Evolutionary conservation across 1,140 invertebrate genomes (phyloP), one percentile per base, ranked within the genome.

Genomic region (Leptinotarsa lineolata): DNA sequence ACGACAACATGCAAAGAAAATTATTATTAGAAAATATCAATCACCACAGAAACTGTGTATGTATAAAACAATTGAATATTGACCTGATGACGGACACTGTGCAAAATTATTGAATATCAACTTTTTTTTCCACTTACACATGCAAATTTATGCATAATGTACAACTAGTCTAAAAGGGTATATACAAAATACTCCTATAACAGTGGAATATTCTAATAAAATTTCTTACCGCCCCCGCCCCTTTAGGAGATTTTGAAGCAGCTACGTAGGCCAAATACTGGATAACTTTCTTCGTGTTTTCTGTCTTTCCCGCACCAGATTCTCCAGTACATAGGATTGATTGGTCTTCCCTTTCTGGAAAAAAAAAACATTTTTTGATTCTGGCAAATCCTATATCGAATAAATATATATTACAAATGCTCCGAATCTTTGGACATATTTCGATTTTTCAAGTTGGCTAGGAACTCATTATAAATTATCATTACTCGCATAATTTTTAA

Each of bases 221-320:
- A 39, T 39, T 44, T 6, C 91, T 91, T 92, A 96, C 95, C 89
- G 95, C 95, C 85, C 96, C 92, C 13, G 92, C 91, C 80, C 91
- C 88, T 86, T 96, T 95, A 67, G 95, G 94, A 68, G 95, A 94
- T 86, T 97, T 97, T 12, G 97, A 98, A 15, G 97, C 97, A 77
- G 97, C 97, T 48, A 99, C 97, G 87, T 96, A 98, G 3, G 97
- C 97, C 83, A 99, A 89, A 89, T 99, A 99, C 87, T 99, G 98
- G 83, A 99, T 99, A 45, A 99, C 98, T 91, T 99, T 99, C 88
- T 99, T 99, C 60, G 98, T 99, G 86, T 99, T 99, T 86, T 99
- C 98, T 21, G 98, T 99, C 89, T 99, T 99, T 76, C 98, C 98
- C 78, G 98, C 98, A 79, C 98, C 98, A n/a, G 97, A 99, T 87